Conservation (phyloP, 2,797 vertebrate species). For the Todus mexicanus region DNA sequence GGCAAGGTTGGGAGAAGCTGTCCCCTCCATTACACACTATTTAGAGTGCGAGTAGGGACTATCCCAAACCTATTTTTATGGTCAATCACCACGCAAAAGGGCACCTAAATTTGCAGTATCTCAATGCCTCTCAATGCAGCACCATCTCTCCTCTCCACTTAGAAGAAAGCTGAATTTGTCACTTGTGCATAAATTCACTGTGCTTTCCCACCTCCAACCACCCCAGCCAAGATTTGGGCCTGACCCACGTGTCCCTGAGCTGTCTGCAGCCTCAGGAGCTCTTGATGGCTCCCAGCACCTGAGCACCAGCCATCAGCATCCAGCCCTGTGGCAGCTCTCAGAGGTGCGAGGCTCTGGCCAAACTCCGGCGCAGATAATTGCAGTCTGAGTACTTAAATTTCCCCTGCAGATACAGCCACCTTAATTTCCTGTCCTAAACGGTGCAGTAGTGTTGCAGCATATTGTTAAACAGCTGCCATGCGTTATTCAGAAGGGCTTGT, state of each 20-base stretch:
- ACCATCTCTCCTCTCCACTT: neutral
- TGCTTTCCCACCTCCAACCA: neutral
- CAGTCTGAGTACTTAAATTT: neutral
- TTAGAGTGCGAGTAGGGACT: neutral
- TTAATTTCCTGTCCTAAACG: conserved; percentile 59
- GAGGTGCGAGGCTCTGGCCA: neutral
- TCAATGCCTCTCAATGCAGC: neutral
- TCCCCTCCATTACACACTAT: no score
- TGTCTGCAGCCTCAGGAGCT: neutral
- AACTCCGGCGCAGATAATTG: conserved; percentile 2
- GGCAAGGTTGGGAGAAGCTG: neutral
- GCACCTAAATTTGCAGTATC: neutral
- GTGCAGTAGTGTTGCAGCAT: neutral
- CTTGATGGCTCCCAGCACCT: neutral
- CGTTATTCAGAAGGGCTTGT: neutral
- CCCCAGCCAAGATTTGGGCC: neutral
- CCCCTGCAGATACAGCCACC: conserved; percentile 28
- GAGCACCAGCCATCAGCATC: accelerated
- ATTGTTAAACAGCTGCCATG: conserved; percentile 30
- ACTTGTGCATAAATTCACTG: neutral
- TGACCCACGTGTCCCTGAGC: accelerated
- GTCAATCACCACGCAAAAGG: neutral
- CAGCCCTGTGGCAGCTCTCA: accelerated
- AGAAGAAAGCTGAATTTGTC: neutral
- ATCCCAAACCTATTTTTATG: neutral